Evolutionary conservation across 2,888 invertebrate species (phyloP).

Genomic region (Sthenelais limicola): DNA sequence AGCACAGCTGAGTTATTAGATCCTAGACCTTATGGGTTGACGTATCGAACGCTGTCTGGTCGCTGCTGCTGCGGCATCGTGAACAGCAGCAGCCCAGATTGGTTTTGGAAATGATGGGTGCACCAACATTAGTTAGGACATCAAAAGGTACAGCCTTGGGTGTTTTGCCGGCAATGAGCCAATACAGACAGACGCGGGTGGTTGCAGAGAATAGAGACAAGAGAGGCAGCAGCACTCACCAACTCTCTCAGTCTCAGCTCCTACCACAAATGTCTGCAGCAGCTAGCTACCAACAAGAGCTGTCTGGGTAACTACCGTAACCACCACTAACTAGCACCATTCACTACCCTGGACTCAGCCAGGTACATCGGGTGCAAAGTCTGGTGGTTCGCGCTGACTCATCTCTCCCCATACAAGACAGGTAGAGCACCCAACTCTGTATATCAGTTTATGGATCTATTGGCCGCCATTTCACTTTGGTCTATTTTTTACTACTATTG

Average conservation of each 20-base stretch:
- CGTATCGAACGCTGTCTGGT: background rate
- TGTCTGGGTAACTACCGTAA: too few species aligned
- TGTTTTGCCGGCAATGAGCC: too few species aligned
- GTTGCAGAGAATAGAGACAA: background rate
- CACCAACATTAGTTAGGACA: background rate
- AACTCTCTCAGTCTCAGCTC: background rate
- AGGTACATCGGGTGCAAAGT: slow-evolving; percentile 3
- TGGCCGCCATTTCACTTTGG: too few species aligned
- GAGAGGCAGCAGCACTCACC: background rate
- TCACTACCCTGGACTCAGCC: background rate
- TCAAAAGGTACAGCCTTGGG: too few species aligned
- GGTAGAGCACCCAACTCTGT: background rate
- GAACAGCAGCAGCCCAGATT: background rate
- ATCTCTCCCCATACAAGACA: background rate
- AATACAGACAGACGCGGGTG: too few species aligned
- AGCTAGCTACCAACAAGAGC: too few species aligned
- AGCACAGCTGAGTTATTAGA: too few species aligned
- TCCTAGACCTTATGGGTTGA: too few species aligned
- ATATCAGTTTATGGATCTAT: too few species aligned
- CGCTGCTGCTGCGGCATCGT: background rate
- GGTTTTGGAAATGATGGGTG: background rate
- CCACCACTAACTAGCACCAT: background rate
- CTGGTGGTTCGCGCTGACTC: too few species aligned
- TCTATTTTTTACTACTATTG: too few species aligned
- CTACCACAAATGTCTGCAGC: background rate